Percentiles rank a stretch among this genome's conserved stretches.
Evolutionary conservation across 2,113 vertebrate genomes (phyloP).

Genomic region (Catharus bicknelli): DNA sequence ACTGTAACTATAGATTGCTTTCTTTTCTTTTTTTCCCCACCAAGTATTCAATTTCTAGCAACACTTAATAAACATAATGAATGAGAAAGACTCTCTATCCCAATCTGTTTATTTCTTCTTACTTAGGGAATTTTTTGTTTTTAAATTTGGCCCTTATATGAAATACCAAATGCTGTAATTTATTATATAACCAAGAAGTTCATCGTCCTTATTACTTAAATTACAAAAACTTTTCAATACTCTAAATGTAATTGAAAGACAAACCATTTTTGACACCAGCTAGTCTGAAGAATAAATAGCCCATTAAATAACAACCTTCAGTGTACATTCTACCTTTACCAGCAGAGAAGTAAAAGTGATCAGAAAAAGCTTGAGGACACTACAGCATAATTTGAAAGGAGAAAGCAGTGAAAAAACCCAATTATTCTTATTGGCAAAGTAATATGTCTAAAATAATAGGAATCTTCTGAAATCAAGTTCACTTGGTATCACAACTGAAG

Average conservation of each 20-base stretch:
- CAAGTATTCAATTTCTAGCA: not conserved
- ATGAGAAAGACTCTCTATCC: not conserved
- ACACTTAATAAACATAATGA: not conserved
- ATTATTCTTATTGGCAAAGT: not conserved
- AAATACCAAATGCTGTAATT: not conserved
- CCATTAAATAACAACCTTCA: not conserved
- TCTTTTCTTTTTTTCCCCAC: not conserved
- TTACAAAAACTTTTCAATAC: not conserved
- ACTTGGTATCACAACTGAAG: not conserved
- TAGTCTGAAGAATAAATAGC: slow-evolving; percentile 1
- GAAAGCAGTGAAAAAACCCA: not conserved
- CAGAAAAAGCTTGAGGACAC: not conserved
- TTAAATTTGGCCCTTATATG: not conserved
- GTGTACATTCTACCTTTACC: not conserved
- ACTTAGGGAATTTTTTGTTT: not conserved
- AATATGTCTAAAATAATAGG: not conserved
- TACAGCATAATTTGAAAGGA: not conserved
- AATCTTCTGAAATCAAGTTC: not conserved
- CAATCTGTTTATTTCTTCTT: not conserved
- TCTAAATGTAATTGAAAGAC: not conserved
- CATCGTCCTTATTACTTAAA: not conserved
- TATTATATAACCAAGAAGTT: not conserved
- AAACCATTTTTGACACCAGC: not conserved
- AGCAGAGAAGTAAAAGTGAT: not conserved
- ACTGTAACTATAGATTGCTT: not conserved